Base-by-base conservation (phyloP, 2,888 invertebrate genomes). In the Gari tellinella region DNA sequence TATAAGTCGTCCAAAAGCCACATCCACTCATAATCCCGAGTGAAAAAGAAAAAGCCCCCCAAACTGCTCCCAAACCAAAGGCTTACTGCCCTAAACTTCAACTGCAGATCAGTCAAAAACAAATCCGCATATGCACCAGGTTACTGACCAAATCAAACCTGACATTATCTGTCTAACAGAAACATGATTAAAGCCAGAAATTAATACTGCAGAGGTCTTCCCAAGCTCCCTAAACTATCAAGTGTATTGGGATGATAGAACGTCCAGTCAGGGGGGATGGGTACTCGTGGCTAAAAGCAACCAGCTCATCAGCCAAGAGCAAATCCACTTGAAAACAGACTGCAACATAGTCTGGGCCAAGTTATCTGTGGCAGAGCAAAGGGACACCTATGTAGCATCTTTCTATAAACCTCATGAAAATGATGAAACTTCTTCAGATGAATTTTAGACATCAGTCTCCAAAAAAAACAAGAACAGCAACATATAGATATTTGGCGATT, bases 111-210 rank as follows among this genome's bases (percentile, higher is more conserved):
- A 12, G 19, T 69, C 3, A 63, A 25, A 26, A 57, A 63, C 15
- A 69, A 69, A 56, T 21, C 55, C n/a, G 55, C 62, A 68, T 0
- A 43, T 62, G 1, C 56, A 68, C 17, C 55, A 56, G 25, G 48
- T 68, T 0, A 56, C 56, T 10, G 19, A 55, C 38, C 55, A 60
- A 26, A 26, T 26, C 8, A 63, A 64, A 45, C 63, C 70, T 37
- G 46, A 64, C 31, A 53, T 70, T 5, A 53, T 70, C 7, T 55
- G 38, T 15, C 37, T 43, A 14, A 64, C 58, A 17, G 57, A 70
- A 43, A 49, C 63, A 12, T 70, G 70, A 64, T 38, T 70, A 8
- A 64, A 48, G 23, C 55, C 46, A 25, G 70, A 70, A 7, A 40
- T 64, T 0, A 19, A 38, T 31, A 48, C 53, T 12, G 37, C 63